Evolutionary conservation across 2,113 vertebrate genomes (phyloP).

Genomic region (Cranoglanis bouderius): DNA sequence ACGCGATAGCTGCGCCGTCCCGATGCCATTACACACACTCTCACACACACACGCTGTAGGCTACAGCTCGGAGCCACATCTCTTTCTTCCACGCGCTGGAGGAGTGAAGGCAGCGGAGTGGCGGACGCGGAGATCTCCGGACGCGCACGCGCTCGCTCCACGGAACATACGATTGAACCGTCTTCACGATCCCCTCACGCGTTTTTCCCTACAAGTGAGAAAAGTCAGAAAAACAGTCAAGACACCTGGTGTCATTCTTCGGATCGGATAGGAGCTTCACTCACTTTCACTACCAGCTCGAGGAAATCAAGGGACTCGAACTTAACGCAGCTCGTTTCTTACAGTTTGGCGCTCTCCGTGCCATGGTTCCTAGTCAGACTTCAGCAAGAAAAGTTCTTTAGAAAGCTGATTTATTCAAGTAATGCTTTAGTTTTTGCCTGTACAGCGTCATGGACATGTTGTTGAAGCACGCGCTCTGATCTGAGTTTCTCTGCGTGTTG

Average conservation of each 20-base stretch:
- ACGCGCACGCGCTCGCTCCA: slow-evolving; percentile 29
- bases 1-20: slow-evolving; percentile 78
- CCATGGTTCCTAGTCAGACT: background rate
- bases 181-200: background rate
- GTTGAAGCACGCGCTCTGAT: slow-evolving; percentile 13
- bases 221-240: slow-evolving; percentile 18
- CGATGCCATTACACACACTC: slow-evolving; percentile 76
- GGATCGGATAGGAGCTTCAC: slow-evolving; percentile 19
- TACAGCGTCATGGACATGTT: background rate
- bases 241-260: slow-evolving; percentile 43
- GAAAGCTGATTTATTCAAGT: background rate
- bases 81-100: background rate
- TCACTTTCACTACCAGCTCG: slow-evolving; percentile 37
- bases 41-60: slow-evolving; percentile 56
- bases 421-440: background rate
- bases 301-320: slow-evolving; percentile 25
- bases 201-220: background rate
- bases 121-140: slow-evolving; percentile 18
- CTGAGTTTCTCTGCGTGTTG: slow-evolving; percentile 21
- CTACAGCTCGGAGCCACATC: slow-evolving; percentile 53
- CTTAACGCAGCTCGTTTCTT: background rate
- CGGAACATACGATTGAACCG: background rate
- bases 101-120: slow-evolving; percentile 30
- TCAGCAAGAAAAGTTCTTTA: background rate
- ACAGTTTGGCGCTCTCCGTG: background rate